Base-by-base conservation (phyloP, 2,797 vertebrate genomes). In the Amblyopsis hoosieri region DNA sequence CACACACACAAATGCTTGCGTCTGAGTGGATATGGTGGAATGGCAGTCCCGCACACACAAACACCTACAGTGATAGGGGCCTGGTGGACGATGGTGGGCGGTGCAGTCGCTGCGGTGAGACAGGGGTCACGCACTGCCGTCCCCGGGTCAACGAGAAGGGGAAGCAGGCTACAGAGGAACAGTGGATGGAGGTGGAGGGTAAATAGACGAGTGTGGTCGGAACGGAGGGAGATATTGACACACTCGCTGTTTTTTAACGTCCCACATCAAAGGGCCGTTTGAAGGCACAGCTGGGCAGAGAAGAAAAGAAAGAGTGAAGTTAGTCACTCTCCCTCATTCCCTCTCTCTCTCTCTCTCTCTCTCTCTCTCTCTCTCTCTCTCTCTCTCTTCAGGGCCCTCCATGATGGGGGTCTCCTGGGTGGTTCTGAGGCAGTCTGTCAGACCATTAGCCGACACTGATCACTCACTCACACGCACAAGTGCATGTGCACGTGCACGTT, bases 251-350 rank as follows among this genome's bases (percentile, higher is more conserved):
- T 92, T 92, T 92, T 92, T 89, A 90, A 90, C 92, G 91, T 86
- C 69, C 93, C 92, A 94, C 93, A 93, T 94, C 91, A 94, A 93
- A 94, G 89, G 67, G 63, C 67, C 54, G 91, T 94, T 94, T 94
- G 93, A 94, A 94, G 93, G 88, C 92, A 91, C 93, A 94, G 92
- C 92, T 94, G 93, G 91, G 90, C 86, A 89, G 85, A 92, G 91
- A 93, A 92, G 90, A 92, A 93, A 93, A 93, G 91, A 93, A 92
- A 92, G 91, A 93, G 91, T 93, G 89, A 93, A 91, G 90, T 93
- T 93, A 93, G 91, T 93, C 92, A 93, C 92, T 94, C 92, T 91
- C 90, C 87, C 86, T 91, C 88, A 61, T 89, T 85, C 78, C 76
- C 84, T 79, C 76, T 69, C 45, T 51, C 59, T 61, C 61, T 54